Base-by-base conservation (phyloP, 2,888 invertebrate species). In the Blastobasis lacticolella region DNA sequence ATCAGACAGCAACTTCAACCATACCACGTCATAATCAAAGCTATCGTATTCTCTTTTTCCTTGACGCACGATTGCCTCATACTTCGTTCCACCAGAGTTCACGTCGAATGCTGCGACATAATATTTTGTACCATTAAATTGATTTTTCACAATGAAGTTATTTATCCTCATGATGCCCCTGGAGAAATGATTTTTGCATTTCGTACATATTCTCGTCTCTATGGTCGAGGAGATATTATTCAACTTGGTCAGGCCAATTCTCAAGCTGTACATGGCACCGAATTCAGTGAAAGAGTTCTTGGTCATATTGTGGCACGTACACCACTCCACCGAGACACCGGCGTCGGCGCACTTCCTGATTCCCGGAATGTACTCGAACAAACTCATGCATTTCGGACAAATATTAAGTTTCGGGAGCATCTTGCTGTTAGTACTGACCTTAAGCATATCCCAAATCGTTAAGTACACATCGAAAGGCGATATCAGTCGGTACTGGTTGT, bases 381-480 rank as follows among this genome's bases (percentile, higher is more conserved):
- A 46, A 38, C 45, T 43, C 10, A 8, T 46, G 38, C 52, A 52
- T n/a, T 38, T 6, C 4, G 9, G 37, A 38, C 52, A 49, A 6
- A 4, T 38, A 23, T 38, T 10, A 5, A 48, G 37, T 9, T 37
- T 40, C n/a, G 8, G 38, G 6, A 38, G 36, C 10, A 43, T 37
- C 5, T 10, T 10, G 6, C 8, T 9, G 7, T 37, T 23, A 5
- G 46, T 36, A 6, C 43, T 47, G 5, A 46, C 9, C 8, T 46
- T 45, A n/a, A 52, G 38, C 10, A 52, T 52, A n/a, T 52, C 36
- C 9, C 41, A n/a, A n/a, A 52, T 23, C 5, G 52, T 52, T n/a
- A 43, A 10, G 23, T 52, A 10, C 5, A 52, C 9, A 10, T 52
- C 52, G 37, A 40, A 52, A 5, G 52, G 52, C 1, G 49, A 38